These are phyloP conservation scores for Pinna nobilis DNA, from an alignment of 1,140 invertebrate species.

Conservation along the genomic window DNA sequence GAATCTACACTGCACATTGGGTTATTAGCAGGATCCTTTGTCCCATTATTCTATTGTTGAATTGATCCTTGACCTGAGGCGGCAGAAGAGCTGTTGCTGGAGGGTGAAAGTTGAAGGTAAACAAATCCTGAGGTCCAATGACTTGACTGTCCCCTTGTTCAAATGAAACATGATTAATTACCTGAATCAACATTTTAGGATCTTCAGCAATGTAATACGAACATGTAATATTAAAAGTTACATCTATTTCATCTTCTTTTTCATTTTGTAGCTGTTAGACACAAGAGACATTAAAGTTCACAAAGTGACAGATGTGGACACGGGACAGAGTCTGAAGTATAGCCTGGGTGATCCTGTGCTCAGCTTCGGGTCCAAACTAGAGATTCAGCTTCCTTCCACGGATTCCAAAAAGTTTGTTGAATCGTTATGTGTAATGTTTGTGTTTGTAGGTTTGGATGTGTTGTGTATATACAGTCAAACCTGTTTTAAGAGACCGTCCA, in stretches of 20 bases:
- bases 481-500: too few species aligned
- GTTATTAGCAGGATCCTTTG: too few species aligned
- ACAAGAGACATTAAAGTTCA: constrained; percentile 82
- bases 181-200: neutral
- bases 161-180: neutral
- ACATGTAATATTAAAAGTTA: neutral
- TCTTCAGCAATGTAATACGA: neutral
- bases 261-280: constrained; percentile 84
- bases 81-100: too few species aligned
- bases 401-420: constrained; percentile 39
- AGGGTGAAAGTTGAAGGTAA: too few species aligned
- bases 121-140: too few species aligned
- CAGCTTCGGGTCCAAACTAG: constrained; percentile 86
- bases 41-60: too few species aligned
- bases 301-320: constrained; percentile 75
- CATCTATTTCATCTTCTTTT: neutral
- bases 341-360: constrained; percentile 79
- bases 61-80: too few species aligned
- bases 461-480: too few species aligned
- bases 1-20: too few species aligned
- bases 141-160: neutral
- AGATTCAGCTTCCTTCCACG: constrained; percentile 80
- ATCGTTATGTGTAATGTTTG: neutral
- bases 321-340: constrained; percentile 80
- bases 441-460: neutral